Evolutionary conservation across 92 coral and sea anemone genomes (phyloP).

Genomic region (Pocillopora grandis): DNA sequence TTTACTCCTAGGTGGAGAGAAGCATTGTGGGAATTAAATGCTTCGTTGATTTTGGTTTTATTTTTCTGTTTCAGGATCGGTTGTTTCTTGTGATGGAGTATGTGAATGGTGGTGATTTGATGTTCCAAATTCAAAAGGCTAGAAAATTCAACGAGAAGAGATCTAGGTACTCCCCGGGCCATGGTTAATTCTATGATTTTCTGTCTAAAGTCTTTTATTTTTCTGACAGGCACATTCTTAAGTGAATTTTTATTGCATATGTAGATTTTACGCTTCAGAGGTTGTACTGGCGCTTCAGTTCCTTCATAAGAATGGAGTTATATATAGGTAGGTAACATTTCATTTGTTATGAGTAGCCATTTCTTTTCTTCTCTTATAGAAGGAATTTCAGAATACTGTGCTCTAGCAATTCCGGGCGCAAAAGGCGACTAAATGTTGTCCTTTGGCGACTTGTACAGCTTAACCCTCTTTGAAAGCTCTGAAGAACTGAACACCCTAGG

Average conservation of each 20-base stretch:
- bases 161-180: slow-evolving; percentile 62
- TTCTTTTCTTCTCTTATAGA: neutral
- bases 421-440: too few relatives aligned
- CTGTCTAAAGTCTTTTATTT: neutral
- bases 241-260: too few relatives aligned
- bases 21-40: neutral
- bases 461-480: too few relatives aligned
- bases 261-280: slow-evolving; percentile 96
- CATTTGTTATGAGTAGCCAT: neutral
- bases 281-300: slow-evolving; percentile 91
- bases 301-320: slow-evolving; percentile 87
- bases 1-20: neutral
- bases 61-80: slow-evolving; percentile 65
- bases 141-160: slow-evolving; percentile 94
- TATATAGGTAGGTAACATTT: slow-evolving; percentile 75
- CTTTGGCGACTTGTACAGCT: too few relatives aligned
- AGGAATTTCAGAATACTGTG: too few relatives aligned
- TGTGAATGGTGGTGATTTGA: slow-evolving; percentile 96
- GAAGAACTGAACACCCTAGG: too few relatives aligned
- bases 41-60: neutral
- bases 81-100: slow-evolving; percentile 98
- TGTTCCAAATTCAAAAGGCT: slow-evolving; percentile 98
- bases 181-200: neutral
- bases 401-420: too few relatives aligned
- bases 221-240: too few relatives aligned